These are phyloP conservation scores for Gasterosteus nipponicus DNA, from an alignment of 2,113 vertebrate genomes.

Conservation along the genomic window DNA sequence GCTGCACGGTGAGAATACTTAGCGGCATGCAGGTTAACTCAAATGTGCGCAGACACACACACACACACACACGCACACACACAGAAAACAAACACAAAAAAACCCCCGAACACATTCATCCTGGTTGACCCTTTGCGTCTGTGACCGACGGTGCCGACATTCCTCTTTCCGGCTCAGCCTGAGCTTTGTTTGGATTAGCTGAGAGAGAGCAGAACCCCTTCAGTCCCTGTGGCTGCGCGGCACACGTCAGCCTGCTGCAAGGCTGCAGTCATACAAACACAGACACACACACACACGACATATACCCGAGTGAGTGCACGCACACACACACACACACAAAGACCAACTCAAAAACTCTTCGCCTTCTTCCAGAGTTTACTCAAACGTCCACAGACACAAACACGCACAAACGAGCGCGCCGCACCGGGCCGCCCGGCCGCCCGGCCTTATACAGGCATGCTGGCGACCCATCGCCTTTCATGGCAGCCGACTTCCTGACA, in stretches of 20 bases:
- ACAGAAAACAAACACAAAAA: constrained; percentile 2
- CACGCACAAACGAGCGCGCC: constrained; percentile 33
- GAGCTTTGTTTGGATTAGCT: constrained; percentile 82
- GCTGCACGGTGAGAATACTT: constrained; percentile 7
- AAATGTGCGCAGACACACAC: not conserved
- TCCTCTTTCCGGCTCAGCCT: constrained; percentile 67
- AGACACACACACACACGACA: constrained; percentile 35
- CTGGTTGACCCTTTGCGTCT: constrained; percentile 59
- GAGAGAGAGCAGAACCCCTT: constrained; percentile 78
- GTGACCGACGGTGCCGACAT: constrained; percentile 66
- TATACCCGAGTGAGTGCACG: constrained; percentile 5
- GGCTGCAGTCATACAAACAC: constrained; percentile 47
- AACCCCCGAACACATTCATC: constrained; percentile 18
- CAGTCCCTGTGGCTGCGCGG: constrained; percentile 63
- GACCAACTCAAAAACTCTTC: constrained; percentile 16
- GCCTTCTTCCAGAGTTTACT: not conserved
- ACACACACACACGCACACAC: not conserved
- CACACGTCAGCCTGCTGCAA: constrained; percentile 76
- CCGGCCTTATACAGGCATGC: constrained; percentile 84
- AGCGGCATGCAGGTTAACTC: not conserved
- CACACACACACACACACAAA: constrained; percentile 24
- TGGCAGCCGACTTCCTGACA: constrained; percentile 77
- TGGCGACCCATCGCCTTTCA: constrained; percentile 81
- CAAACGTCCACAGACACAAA: constrained; percentile 21
- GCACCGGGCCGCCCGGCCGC: constrained; percentile 53